These are phyloP conservation scores for Eurystomus glaucurus DNA, from an alignment of 2,797 vertebrate genomes.

Conservation along the genomic window DNA sequence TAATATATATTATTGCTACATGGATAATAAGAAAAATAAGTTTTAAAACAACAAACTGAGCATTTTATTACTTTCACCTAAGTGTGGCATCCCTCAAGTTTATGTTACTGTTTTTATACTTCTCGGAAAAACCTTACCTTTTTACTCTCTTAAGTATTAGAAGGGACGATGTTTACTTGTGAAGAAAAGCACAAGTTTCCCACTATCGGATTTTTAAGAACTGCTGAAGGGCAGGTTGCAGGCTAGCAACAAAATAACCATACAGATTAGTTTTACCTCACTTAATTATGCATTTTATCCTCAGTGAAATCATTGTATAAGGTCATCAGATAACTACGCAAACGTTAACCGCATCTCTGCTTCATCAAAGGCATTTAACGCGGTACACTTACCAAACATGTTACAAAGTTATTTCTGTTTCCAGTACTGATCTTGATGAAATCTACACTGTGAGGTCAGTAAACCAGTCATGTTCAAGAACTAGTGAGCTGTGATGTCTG, in stretches of 20 bases:
- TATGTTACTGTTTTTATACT: not conserved
- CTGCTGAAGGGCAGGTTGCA: not conserved
- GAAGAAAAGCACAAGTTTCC: not conserved
- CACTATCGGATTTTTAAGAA: not conserved
- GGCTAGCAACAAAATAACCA: not conserved
- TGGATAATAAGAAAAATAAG: not conserved
- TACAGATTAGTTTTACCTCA: not conserved
- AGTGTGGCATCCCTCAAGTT: not conserved
- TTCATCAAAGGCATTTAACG: not conserved
- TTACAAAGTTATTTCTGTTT: not conserved
- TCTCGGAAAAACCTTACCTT: not conserved
- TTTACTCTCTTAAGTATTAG: not conserved
- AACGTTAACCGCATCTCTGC: not conserved
- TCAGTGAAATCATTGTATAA: not conserved
- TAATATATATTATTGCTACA: not conserved
- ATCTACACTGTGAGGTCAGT: not conserved
- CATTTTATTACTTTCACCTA: not conserved
- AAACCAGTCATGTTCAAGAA: not conserved
- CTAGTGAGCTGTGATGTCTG: not conserved
- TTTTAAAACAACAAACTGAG: not conserved
- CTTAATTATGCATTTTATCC: not conserved
- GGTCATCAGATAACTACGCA: constrained; percentile 2
- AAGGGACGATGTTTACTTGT: not conserved
- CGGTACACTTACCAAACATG: not conserved
- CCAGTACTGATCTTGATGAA: not conserved